Base-by-base conservation (phyloP, 2,113 vertebrate species). In the Montifringilla adamsi region DNA sequence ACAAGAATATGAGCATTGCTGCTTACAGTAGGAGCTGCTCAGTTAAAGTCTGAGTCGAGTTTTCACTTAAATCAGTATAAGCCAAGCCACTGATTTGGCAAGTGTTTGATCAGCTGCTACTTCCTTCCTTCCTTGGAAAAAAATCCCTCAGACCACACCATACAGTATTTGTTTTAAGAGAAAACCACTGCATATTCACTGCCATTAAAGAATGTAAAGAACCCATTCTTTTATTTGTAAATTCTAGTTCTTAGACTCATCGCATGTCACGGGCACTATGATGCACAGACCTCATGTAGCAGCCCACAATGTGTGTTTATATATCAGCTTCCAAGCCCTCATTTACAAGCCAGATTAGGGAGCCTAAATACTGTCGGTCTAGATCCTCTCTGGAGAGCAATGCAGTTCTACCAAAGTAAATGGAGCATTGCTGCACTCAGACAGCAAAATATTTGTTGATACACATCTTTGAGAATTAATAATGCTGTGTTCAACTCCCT, bases 61-160 rank as follows among this genome's bases (percentile, higher is more conserved):
- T 73, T 84, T 87, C 37, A 64, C 72, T 90, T 35, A 66, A 80
- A 52, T 85, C 78, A 50, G 31, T 58, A 6, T n/a, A 87, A 84
- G 46, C 81, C 87, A 89, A 94, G 77, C 82, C 84, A 93, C 79
- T 80, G 91, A 82, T 93, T 30, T 87, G 82, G 90, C 78, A 94
- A 89, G 63, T 31, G 46, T 88, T 77, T 74, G 39, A 86, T 86
- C 87, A 96, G 90, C 94, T 95, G 87, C 78, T 89, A 82, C 55
- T 82, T 90, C 80, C 80, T 94, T 96, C 70, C 85, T 87, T 89
- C 59, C 93, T 91, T 77, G 75, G 91, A 80, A 95, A 93, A 91
- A 93, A 72, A 62, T 30, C 77, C 84, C 78, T 91, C 83, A 83
- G 67, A 87, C 58, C 87, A 93, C 78, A 83, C 46, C 15, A 37